Base-by-base conservation (phyloP, 2,797 vertebrate genomes). In the Peromyscus attwateri region DNA sequence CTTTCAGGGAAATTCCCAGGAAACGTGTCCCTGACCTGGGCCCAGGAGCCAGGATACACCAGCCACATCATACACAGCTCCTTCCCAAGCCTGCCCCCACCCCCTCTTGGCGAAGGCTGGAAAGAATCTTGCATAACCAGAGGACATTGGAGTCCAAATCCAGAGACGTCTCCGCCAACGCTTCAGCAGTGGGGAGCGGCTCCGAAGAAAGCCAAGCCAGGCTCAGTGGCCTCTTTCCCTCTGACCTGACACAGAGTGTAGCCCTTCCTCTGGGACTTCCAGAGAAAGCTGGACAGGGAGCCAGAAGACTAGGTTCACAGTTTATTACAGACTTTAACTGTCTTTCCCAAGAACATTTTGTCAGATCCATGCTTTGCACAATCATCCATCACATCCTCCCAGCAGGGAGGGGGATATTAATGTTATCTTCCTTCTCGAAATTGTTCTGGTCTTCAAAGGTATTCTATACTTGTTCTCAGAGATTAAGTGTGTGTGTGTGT, bases 51-150 rank as follows among this genome's bases (percentile, higher is more conserved):
- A 25, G 76, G 34, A 40, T 4, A 0, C 13, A 88, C 87, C 21
- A 83, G 80, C 52, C 4, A 37, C 37, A 4, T 80, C 90, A 76
- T 2, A 27, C 37, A 34, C 14, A 3, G 68, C 29, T 81, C 84
- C 71, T 81, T 68, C 88, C 46, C 87, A 77, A 34, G 40, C 37
- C 25, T 31, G 10, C 57, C 19, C 43, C 10, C 8, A 0, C n/a
- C 87, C 34, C 70, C 55, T 34, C 75, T 77, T 70, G 73, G 77
- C 88, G 17, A 55, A 89, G 91, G 66, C 79, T 49, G 71, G 82
- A 57, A 85, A 75, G 55, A 46, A 21, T 87, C 84, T 95, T 95
- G 95, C 85, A 43, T 80, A 93, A 95, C 49, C 64, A 73, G 13
- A 71, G 23, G 46, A 82, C 34, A 79, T 81, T 83, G 6, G 27